These are phyloP conservation scores for Thereva unica DNA, from an alignment of 2,888 invertebrate genomes.

Conservation along the genomic window DNA sequence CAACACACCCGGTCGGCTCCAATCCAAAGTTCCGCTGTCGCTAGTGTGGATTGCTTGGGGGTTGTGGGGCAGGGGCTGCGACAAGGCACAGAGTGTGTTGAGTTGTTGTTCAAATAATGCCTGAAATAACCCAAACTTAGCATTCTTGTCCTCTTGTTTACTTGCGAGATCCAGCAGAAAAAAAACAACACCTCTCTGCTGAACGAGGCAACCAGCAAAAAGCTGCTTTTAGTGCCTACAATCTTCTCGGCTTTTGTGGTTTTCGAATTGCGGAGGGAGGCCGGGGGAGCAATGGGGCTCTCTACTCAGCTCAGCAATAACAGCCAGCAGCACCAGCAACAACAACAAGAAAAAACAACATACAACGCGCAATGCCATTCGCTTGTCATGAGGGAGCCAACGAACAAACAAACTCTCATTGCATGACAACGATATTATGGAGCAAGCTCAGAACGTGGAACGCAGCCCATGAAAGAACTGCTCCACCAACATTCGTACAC, in stretches of 20 bases:
- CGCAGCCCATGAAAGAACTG: no score
- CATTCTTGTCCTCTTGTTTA: no score
- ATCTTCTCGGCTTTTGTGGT: no score
- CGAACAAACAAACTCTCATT: constrained; percentile 28
- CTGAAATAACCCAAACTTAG: no score
- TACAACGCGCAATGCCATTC: constrained; percentile 6
- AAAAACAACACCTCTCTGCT: no score
- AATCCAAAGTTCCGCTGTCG: constrained; percentile 3
- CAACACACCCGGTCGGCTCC: constrained; percentile 12
- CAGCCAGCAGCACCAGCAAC: background rate
- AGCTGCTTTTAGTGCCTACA: no score
- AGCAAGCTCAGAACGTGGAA: background rate
- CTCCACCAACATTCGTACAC: no score
- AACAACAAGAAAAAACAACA: background rate
- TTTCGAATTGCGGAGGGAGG: no score
- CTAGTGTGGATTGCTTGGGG: background rate
- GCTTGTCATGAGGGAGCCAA: background rate
- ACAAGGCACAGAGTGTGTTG: constrained; percentile 11
- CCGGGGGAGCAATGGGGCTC: no score
- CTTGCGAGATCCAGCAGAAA: no score
- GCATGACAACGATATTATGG: background rate
- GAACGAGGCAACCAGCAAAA: no score
- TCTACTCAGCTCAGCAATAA: no score
- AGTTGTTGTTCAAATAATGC: constrained; percentile 1
- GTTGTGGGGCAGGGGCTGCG: background rate